A percentile compares a stretch with the other conserved stretches of the same genome.
phyloP scores from a whole-genome alignment of 2,888 invertebrate genomes.

The Tridacna gigas region DNA sequence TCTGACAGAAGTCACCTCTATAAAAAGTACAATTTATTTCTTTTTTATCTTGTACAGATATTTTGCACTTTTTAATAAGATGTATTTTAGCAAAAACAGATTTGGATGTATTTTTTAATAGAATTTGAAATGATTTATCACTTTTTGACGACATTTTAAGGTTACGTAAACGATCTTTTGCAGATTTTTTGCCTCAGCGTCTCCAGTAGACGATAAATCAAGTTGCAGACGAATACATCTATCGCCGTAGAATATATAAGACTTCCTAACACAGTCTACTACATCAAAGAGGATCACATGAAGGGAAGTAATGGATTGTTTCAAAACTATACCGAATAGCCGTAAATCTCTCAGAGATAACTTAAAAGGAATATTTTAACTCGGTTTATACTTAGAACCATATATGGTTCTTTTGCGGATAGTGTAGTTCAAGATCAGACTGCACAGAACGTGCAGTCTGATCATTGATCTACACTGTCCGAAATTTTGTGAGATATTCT shows the following conservation, averaged over 20 bases:
- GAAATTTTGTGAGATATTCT: too few species aligned
- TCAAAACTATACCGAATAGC: slow-evolving; percentile 2
- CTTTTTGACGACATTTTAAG: slow-evolving; percentile 4
- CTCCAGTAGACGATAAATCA: slow-evolving; percentile 11
- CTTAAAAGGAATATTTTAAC: slow-evolving; percentile 17
- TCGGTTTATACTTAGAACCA: too few species aligned
- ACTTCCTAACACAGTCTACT: slow-evolving; percentile 4
- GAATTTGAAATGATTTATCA: not conserved
- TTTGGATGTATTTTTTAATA: not conserved
- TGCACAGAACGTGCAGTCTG: too few species aligned
- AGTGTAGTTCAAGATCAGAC: too few species aligned
- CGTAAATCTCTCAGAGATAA: slow-evolving; percentile 14
- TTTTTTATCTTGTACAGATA: too few species aligned
- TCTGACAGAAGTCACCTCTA: too few species aligned
- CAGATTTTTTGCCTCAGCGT: not conserved
- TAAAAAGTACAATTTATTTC: too few species aligned
- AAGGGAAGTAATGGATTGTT: slow-evolving; percentile 15
- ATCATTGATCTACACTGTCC: too few species aligned
- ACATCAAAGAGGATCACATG: not conserved
- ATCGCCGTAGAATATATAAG: not conserved
- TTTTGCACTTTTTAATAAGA: not conserved
- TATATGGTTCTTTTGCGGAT: too few species aligned
- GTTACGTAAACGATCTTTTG: not conserved
- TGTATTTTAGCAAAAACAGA: not conserved
- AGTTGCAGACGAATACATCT: slow-evolving; percentile 12